Evolutionary conservation across 2,797 vertebrate species (phyloP).

Genomic region (Enteromius radiatus): DNA sequence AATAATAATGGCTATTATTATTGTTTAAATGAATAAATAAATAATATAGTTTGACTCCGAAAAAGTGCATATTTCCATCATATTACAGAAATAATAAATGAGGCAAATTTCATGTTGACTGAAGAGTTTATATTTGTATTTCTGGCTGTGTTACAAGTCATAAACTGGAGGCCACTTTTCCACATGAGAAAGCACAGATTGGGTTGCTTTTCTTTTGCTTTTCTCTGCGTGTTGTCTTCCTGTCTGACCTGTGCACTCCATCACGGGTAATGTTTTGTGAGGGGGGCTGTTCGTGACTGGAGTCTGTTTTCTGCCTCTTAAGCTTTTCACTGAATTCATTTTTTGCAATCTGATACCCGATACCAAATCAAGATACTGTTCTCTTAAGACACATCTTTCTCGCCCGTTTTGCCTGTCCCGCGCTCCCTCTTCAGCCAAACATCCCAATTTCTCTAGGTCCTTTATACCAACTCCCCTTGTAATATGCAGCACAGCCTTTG

Average conservation of each 20-base stretch:
- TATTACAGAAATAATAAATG: no score
- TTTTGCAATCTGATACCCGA: constrained; percentile 46
- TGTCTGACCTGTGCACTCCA: constrained; percentile 59
- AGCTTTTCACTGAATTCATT: constrained; percentile 30
- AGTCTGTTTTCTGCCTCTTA: constrained; percentile 23
- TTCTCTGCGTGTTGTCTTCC: constrained; percentile 32
- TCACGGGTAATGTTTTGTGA: constrained; percentile 46
- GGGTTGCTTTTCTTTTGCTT: constrained; percentile 44
- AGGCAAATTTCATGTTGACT: neutral
- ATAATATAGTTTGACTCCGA: neutral
- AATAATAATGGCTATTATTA: neutral
- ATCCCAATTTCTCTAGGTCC: neutral
- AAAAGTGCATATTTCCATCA: neutral
- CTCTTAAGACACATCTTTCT: constrained; percentile 28
- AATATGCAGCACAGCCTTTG: neutral
- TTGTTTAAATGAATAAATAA: neutral
- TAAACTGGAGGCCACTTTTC: constrained; percentile 62
- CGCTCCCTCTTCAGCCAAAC: neutral
- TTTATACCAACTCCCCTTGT: neutral
- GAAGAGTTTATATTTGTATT: constrained; percentile 40
- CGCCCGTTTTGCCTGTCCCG: neutral
- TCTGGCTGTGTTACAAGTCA: constrained; percentile 57
- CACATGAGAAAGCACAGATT: constrained; percentile 47
- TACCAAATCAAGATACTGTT: constrained; percentile 50
- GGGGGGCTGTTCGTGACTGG: constrained; percentile 40